phyloP scores from a whole-genome alignment of 2,113 vertebrate genomes.

The Neodontobutis hainanensis region DNA sequence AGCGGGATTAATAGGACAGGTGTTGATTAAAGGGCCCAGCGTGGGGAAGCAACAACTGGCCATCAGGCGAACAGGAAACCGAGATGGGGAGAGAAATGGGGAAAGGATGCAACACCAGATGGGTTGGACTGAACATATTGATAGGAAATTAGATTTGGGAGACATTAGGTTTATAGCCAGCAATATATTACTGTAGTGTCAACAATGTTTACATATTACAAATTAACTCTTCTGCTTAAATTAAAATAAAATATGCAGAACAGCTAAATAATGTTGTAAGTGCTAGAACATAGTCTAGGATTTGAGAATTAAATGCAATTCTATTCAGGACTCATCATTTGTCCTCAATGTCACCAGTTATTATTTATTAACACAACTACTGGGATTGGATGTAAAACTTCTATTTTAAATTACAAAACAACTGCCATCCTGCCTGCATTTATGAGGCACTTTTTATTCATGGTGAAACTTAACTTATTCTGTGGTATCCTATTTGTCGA shows the following conservation, averaged over 20 bases:
- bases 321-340: too few relatives aligned
- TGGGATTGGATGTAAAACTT: too few relatives aligned
- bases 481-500: too few relatives aligned
- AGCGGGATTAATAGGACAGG: slow-evolving; percentile 80
- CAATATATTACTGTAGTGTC: slow-evolving; percentile 48
- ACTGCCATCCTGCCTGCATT: too few relatives aligned
- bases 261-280: not conserved
- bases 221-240: slow-evolving; percentile 5
- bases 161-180: slow-evolving; percentile 52
- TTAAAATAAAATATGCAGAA: not conserved
- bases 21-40: slow-evolving; percentile 75
- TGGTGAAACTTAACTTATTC: too few relatives aligned
- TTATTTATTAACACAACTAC: too few relatives aligned
- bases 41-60: slow-evolving; percentile 66
- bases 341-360: too few relatives aligned
- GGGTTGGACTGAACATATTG: slow-evolving; percentile 73
- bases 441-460: too few relatives aligned
- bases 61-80: slow-evolving; percentile 45
- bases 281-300: not conserved
- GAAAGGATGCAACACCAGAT: slow-evolving; percentile 66
- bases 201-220: slow-evolving; percentile 35
- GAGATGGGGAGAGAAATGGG: slow-evolving; percentile 25
- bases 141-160: slow-evolving; percentile 76
- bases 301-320: not conserved
- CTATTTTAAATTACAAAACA: too few relatives aligned